Evolutionary conservation across 2,113 vertebrate genomes (phyloP), one percentile per base, ranked within the genome.

Genomic region (Brienomyrus longianalis): DNA sequence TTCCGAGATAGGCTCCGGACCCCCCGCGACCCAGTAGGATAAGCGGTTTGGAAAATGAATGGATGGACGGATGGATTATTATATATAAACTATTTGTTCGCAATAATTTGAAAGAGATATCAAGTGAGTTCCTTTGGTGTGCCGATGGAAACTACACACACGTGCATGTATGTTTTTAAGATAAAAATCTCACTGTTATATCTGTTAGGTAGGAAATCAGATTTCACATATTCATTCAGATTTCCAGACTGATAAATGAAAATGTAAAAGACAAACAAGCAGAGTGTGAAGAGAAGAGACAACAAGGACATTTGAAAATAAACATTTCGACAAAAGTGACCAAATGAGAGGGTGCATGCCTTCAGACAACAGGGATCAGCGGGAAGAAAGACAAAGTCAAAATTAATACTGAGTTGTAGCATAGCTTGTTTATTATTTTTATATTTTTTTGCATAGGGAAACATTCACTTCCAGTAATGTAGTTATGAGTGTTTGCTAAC

Each of bases 391-490:
- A 77, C 62, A 88, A 50, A 43, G 87, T 35, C 83, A 70, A 13
- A 23, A 51, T 52, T 13, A 77, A 56, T 91, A 91, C 88, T 92
- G 94, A 96, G 93, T 96, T 95, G 92, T 97, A 96, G 96, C 96
- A 96, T 96, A 97, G 95, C 96, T 97, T 96, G 95, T 98, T 98
- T 98, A 98, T 97, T 98, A 93, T 97, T 95, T 87, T 96, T 93
- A 89, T 91, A 96, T 95, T 94, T 88, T 95, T 97, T 98, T 98
- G 96, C 97, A 97, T 97, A 97, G 97, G 96, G 96, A 97, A 95
- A 96, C 96, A 94, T 92, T 96, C 94, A 96, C 94, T 95, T 96
- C 96, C 96, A 95, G 96, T 96, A 96, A 95, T 95, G 96, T 95
- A 95, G 95, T 96, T 89, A 95, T 96, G 96, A 96, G 96, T 95